Percentiles rank a stretch among this genome's conserved stretches.
Conservation (phyloP, 2,113 vertebrate species). For the Dinomys branickii region DNA sequence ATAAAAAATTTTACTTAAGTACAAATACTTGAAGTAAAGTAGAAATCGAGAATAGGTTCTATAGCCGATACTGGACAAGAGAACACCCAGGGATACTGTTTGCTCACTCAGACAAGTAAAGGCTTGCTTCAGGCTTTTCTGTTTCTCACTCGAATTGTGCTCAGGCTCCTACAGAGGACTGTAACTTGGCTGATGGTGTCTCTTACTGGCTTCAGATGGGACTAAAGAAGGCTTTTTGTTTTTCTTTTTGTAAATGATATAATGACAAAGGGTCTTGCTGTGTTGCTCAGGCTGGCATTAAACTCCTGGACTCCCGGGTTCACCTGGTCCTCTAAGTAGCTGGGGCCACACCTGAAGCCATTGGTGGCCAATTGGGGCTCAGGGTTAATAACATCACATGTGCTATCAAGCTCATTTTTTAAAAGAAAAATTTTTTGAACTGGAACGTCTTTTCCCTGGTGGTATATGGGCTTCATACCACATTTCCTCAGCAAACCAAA, state of each 20-base stretch:
- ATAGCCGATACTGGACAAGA: background rate
- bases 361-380: background rate
- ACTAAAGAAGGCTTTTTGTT: background rate
- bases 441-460: background rate
- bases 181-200: background rate
- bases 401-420: background rate
- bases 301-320: background rate
- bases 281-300: background rate
- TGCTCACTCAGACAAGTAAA: conserved; percentile 52
- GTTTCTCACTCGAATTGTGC: conserved; percentile 57
- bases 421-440: too few relatives aligned
- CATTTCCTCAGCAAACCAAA: background rate
- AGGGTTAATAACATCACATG: background rate
- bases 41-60: background rate
- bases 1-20: background rate
- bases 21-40: conserved; percentile 1
- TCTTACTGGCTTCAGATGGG: background rate
- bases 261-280: background rate
- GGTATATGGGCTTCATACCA: background rate
- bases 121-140: conserved; percentile 49
- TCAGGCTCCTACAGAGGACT: background rate
- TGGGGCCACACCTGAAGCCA: background rate
- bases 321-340: background rate
- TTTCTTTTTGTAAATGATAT: background rate
- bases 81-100: background rate